Conservation (phyloP, 2,113 vertebrate species). For the Bos javanicus region DNA sequence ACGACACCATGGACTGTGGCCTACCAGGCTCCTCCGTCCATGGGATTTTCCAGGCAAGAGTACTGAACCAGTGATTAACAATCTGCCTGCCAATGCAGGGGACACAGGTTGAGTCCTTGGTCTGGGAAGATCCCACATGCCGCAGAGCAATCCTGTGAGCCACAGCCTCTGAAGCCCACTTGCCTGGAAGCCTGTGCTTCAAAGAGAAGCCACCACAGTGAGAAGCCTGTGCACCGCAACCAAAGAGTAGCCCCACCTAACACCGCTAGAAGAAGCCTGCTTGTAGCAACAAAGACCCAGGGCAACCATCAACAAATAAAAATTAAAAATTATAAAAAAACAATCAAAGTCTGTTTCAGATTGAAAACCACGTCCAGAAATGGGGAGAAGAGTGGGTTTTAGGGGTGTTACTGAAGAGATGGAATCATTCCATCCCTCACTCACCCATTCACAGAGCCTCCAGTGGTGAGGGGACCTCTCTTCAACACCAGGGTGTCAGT, state of each 20-base stretch:
- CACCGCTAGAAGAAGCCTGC: rapidly evolving
- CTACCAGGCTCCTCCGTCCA: rapidly evolving
- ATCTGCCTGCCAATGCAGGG: neutral
- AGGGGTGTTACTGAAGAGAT: neutral
- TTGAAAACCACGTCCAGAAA: neutral
- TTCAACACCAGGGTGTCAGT: neutral
- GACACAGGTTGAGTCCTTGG: neutral
- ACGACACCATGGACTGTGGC: neutral
- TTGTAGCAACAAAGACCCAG: neutral
- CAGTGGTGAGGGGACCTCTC: neutral
- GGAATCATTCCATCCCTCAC: neutral
- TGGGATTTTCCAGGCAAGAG: neutral
- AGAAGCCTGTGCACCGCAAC: rapidly evolving
- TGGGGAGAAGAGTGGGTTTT: neutral
- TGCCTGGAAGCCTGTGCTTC: neutral
- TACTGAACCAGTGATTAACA: neutral
- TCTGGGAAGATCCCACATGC: neutral
- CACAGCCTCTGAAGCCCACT: neutral
- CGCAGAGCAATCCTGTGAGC: neutral
- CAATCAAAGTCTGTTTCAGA: neutral
- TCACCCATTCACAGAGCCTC: neutral
- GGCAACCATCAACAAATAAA: neutral
- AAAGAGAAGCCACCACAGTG: neutral
- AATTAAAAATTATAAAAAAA: neutral
- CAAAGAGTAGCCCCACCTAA: neutral